Evolutionary conservation across 2,113 vertebrate species (phyloP).

Genomic region (Atlantisia rogersi): DNA sequence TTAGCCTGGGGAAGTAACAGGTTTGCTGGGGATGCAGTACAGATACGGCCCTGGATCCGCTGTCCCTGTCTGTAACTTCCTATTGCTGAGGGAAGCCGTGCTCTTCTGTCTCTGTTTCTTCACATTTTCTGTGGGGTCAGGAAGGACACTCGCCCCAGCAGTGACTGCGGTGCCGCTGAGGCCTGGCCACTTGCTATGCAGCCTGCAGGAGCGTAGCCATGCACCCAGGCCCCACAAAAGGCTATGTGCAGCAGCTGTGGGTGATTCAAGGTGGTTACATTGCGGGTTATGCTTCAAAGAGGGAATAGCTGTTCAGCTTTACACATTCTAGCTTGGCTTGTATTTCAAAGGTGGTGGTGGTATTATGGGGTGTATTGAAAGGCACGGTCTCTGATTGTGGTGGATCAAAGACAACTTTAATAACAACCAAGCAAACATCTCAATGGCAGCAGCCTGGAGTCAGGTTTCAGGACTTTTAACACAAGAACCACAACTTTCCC

Average conservation of each 20-base stretch:
- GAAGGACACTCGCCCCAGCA: accelerated
- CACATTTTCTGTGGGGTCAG: accelerated
- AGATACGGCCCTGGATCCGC: not conserved
- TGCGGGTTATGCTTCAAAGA: not conserved
- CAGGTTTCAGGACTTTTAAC: too few relatives aligned
- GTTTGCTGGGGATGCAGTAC: not conserved
- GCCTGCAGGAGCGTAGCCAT: accelerated
- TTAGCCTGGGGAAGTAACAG: not conserved
- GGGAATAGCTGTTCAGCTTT: not conserved
- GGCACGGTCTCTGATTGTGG: too few relatives aligned
- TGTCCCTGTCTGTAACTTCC: not conserved
- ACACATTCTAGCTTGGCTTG: too few relatives aligned
- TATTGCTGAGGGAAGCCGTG: not conserved
- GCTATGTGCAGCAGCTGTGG: not conserved
- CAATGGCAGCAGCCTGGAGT: too few relatives aligned
- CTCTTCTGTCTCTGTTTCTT: not conserved
- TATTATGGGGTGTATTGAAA: too few relatives aligned
- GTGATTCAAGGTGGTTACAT: not conserved
- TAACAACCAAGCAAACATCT: too few relatives aligned
- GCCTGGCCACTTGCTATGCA: not conserved
- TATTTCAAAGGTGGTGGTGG: too few relatives aligned
- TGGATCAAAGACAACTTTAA: too few relatives aligned
- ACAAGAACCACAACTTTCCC: too few relatives aligned
- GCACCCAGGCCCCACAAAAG: accelerated
- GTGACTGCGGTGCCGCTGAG: not conserved